Conservation (phyloP, 2,797 vertebrate species). For the Pristis pectinata region DNA sequence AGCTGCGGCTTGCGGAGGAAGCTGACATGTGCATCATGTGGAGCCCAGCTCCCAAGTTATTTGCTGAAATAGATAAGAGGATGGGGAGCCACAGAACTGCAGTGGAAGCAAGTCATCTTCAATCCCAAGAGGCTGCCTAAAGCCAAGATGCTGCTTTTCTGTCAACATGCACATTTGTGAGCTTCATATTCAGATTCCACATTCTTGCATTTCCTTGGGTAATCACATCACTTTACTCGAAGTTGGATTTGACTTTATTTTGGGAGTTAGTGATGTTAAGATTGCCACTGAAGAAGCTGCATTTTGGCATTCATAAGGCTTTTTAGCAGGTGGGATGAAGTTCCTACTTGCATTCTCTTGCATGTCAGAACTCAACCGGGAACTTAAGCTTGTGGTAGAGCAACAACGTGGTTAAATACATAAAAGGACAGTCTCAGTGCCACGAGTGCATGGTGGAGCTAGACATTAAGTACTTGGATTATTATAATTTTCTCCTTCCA, state of each 20-base stretch:
- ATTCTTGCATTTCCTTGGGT: not conserved
- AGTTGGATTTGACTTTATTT: not conserved
- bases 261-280: not conserved
- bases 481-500: not conserved
- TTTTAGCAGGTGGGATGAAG: not conserved
- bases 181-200: not conserved
- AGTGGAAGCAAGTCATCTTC: too few relatives aligned
- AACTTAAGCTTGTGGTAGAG: not conserved
- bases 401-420: not conserved
- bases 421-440: not conserved
- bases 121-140: too few relatives aligned
- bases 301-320: not conserved
- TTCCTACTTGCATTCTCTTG: not conserved
- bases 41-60: too few relatives aligned
- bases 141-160: not conserved
- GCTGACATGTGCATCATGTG: too few relatives aligned
- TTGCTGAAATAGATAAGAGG: too few relatives aligned
- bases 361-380: not conserved
- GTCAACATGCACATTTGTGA: not conserved
- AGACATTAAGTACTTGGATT: not conserved
- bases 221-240: not conserved
- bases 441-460: not conserved
- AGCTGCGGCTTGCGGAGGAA: too few relatives aligned
- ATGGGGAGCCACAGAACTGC: too few relatives aligned
- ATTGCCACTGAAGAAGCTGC: not conserved